These are phyloP conservation scores for Indicator maculatus DNA, from an alignment of 2,113 vertebrate species.

Conservation along the genomic window DNA sequence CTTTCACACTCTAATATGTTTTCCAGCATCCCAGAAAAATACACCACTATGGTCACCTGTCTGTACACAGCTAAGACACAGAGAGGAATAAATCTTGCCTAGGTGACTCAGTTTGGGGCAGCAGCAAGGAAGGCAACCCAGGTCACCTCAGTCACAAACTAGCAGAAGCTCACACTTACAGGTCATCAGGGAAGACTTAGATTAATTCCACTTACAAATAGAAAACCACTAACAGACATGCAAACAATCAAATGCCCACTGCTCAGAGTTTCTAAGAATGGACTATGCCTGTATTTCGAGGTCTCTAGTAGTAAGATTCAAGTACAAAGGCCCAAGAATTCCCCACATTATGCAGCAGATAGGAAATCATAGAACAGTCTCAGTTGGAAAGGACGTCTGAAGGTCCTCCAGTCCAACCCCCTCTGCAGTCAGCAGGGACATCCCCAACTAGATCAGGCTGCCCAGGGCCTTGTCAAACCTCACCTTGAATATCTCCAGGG, in stretches of 20 bases:
- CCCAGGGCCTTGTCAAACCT: no score
- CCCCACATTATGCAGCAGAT: not conserved
- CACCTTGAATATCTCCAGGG: no score
- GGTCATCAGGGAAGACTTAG: not conserved
- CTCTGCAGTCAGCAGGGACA: no score
- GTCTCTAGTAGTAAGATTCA: not conserved
- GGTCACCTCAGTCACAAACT: not conserved
- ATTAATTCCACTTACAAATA: not conserved
- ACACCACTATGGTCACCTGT: not conserved
- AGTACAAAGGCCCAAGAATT: not conserved
- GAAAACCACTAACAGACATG: not conserved
- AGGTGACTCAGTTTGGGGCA: not conserved
- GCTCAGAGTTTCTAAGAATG: not conserved
- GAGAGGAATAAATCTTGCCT: not conserved
- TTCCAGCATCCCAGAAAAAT: not conserved
- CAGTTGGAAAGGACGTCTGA: no score
- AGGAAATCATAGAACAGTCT: not conserved
- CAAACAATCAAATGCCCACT: not conserved
- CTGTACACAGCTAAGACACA: not conserved
- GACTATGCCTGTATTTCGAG: not conserved
- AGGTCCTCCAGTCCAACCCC: no score
- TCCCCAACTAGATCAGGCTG: no score
- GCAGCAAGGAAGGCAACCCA: not conserved
- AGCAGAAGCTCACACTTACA: not conserved
- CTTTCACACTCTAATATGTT: not conserved